Conservation (phyloP, 2,888 invertebrate genomes). For the Fabriciana adippe region DNA sequence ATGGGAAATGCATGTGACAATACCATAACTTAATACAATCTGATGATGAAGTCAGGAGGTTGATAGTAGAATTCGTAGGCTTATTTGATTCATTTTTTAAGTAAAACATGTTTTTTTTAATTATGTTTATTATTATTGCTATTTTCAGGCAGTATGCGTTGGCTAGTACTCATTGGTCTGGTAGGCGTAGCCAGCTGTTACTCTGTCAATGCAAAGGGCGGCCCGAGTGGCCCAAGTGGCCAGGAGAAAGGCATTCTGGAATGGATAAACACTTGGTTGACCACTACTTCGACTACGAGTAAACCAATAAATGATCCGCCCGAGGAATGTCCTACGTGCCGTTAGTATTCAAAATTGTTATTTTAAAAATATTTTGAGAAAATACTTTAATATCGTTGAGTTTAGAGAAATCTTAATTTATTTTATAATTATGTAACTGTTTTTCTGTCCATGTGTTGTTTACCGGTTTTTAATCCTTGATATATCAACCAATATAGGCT, state of each 20-base stretch:
- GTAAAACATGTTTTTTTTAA: slow-evolving; percentile 4
- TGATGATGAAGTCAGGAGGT: no score
- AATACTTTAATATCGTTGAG: no score
- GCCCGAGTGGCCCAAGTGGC: slow-evolving; percentile 37
- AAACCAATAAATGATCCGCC: slow-evolving; percentile 58
- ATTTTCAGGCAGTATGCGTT: slow-evolving; percentile 52
- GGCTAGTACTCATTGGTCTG: slow-evolving; percentile 49
- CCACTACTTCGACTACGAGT: slow-evolving; percentile 47
- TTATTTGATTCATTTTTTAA: background rate
- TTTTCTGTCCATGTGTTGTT: no score
- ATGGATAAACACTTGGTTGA: slow-evolving; percentile 68
- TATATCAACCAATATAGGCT: no score
- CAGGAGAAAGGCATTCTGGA: slow-evolving; percentile 68
- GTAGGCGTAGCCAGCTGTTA: slow-evolving; percentile 49
- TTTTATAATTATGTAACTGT: no score
- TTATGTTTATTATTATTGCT: background rate
- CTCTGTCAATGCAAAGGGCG: slow-evolving; percentile 39
- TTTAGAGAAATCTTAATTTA: no score
- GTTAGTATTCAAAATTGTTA: slow-evolving; percentile 50
- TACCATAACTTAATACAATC: no score
- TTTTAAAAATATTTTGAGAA: no score
- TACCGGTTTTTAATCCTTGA: no score
- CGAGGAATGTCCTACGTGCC: slow-evolving; percentile 75
- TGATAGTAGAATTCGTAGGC: background rate
- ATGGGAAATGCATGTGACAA: background rate